phyloP scores from a whole-genome alignment of 2,113 vertebrate genomes.

The Rhinoderma darwinii region DNA sequence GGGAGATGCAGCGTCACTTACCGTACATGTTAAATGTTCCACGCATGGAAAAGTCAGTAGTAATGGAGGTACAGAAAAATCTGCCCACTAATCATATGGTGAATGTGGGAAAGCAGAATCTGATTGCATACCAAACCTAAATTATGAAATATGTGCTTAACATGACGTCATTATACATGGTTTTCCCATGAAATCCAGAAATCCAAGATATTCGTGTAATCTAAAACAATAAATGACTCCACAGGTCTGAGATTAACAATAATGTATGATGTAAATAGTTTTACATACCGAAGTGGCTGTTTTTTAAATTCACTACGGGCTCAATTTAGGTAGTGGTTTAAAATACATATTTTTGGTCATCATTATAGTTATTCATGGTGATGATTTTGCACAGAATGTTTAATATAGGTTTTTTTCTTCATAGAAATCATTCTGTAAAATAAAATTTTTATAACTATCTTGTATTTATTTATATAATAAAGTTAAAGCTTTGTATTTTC shows the following conservation, averaged over 20 bases:
- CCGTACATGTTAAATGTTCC: background rate
- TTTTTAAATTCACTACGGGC: constrained; percentile 1
- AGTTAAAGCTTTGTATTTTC: background rate
- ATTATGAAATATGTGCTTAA: background rate
- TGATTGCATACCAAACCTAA: no score
- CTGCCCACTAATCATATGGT: background rate
- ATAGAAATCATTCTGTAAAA: background rate
- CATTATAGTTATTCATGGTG: background rate
- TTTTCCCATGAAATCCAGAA: no score
- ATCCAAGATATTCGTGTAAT: no score
- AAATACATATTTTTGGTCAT: background rate
- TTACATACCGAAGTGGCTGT: constrained; percentile 46
- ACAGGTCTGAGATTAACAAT: no score
- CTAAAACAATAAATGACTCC: background rate
- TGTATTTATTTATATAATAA: constrained; percentile 52
- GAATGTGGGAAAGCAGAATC: background rate
- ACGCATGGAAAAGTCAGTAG: background rate
- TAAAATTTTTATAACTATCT: constrained; percentile 14
- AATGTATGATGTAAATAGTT: background rate
- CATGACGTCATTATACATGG: background rate
- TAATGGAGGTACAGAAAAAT: background rate
- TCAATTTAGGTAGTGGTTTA: background rate
- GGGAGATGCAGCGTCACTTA: background rate
- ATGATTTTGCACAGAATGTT: background rate
- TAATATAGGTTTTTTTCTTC: background rate